Evolutionary conservation across 2,888 invertebrate species (phyloP).

Genomic region (Netelia inedita): DNA sequence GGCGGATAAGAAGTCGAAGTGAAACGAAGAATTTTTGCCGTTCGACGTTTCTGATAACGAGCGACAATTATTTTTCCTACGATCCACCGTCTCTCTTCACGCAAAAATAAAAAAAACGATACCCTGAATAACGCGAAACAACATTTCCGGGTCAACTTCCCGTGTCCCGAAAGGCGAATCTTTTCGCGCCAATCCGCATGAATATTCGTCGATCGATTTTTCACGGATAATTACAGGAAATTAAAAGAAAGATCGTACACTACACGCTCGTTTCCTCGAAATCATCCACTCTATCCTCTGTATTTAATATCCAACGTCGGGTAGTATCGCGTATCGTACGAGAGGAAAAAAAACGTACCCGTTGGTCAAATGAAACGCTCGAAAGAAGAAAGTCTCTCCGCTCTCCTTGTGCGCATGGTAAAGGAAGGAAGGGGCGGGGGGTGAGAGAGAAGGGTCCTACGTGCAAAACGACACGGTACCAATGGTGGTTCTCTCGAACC

Average conservation of each 20-base stretch:
- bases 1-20: background rate
- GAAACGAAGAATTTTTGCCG: no score
- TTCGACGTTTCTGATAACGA: conserved; percentile 19
- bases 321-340: background rate
- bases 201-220: background rate
- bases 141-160: background rate
- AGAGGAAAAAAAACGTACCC: background rate
- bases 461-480: conserved; percentile 72
- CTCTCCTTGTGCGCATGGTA: background rate
- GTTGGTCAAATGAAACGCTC: conserved; percentile 34
- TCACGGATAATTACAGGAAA: background rate
- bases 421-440: background rate
- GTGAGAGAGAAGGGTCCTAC: conserved; percentile 63
- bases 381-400: conserved; percentile 71
- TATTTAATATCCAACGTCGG: conserved; percentile 34
- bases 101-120: background rate
- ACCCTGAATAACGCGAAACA: background rate
- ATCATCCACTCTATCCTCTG: background rate
- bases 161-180: background rate
- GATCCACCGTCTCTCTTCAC: background rate
- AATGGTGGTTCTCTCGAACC: conserved; percentile 67
- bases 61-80: background rate
- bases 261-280: conserved; percentile 34
- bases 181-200: background rate
- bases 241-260: background rate